These are phyloP conservation scores for Enteromius afrohamiltoni DNA, from an alignment of 2,797 vertebrate species.

Conservation along the genomic window DNA sequence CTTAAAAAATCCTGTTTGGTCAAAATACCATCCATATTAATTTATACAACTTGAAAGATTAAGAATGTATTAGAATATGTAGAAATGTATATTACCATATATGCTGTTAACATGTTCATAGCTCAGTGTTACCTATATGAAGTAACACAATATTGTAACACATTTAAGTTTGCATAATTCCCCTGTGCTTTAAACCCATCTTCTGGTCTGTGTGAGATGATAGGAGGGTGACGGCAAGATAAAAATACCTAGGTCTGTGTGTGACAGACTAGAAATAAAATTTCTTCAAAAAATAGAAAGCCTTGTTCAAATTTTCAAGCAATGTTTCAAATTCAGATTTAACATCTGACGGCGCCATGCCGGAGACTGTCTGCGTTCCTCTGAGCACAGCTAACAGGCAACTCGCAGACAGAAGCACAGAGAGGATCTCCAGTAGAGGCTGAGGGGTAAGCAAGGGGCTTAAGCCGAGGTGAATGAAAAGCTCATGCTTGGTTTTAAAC, in stretches of 20 bases:
- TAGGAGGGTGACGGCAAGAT: conserved; percentile 11
- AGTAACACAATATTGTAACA: not conserved
- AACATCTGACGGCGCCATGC: not conserved
- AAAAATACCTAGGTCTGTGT: conserved; percentile 32
- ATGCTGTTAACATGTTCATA: not conserved
- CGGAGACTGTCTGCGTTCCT: not conserved
- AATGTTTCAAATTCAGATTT: conserved; percentile 10
- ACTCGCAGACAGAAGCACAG: not conserved
- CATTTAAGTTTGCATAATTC: not conserved
- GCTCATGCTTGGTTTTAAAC: conserved; percentile 44
- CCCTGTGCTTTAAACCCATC: conserved; percentile 41
- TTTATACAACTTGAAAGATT: not conserved
- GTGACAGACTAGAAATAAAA: not conserved
- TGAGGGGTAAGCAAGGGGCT: not conserved
- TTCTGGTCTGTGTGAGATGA: conserved; percentile 36
- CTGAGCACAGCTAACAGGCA: not conserved
- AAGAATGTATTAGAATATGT: not conserved
- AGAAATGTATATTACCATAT: not conserved
- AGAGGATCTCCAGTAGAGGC: not conserved
- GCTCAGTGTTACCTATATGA: not conserved
- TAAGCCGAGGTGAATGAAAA: conserved; percentile 42
- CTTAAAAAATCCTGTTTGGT: too few relatives aligned
- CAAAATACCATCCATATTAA: not conserved
- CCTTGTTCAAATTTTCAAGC: conserved; percentile 8
- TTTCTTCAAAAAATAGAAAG: not conserved